Evolutionary conservation across 2,888 invertebrate species (phyloP).

Genomic region (Ypsolopha sequella): DNA sequence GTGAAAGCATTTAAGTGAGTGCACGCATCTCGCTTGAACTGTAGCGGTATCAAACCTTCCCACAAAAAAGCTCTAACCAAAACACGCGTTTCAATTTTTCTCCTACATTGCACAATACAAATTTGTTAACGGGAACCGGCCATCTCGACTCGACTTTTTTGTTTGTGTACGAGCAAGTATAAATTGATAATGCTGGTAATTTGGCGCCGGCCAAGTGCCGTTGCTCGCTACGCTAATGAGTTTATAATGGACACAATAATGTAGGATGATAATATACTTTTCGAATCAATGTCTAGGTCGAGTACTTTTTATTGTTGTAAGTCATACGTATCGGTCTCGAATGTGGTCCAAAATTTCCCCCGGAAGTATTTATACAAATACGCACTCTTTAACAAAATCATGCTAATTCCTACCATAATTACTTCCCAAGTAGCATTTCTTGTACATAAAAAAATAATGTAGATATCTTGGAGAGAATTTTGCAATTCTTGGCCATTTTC

Average conservation of each 20-base stretch:
- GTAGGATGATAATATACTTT: constrained; percentile 62
- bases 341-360: not conserved
- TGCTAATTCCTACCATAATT: not conserved
- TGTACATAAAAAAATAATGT: not conserved
- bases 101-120: constrained; percentile 68
- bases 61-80: constrained; percentile 46
- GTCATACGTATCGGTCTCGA: not conserved
- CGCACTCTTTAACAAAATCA: not conserved
- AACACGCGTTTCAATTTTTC: constrained; percentile 65
- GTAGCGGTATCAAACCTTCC: constrained; percentile 56
- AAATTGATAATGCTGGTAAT: constrained; percentile 71
- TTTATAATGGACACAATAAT: constrained; percentile 67
- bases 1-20: constrained; percentile 55
- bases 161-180: constrained; percentile 62
- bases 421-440: not conserved
- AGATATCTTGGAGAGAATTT: too few relatives aligned
- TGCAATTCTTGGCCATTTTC: too few relatives aligned
- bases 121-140: constrained; percentile 67
- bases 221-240: constrained; percentile 67
- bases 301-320: constrained; percentile 13
- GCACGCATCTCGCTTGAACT: constrained; percentile 30
- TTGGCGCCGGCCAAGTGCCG: constrained; percentile 64
- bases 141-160: constrained; percentile 66
- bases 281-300: constrained; percentile 65
- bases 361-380: not conserved